These are phyloP conservation scores for Melipona quadrifasciata DNA, from an alignment of 1,140 invertebrate genomes.

Conservation along the genomic window DNA sequence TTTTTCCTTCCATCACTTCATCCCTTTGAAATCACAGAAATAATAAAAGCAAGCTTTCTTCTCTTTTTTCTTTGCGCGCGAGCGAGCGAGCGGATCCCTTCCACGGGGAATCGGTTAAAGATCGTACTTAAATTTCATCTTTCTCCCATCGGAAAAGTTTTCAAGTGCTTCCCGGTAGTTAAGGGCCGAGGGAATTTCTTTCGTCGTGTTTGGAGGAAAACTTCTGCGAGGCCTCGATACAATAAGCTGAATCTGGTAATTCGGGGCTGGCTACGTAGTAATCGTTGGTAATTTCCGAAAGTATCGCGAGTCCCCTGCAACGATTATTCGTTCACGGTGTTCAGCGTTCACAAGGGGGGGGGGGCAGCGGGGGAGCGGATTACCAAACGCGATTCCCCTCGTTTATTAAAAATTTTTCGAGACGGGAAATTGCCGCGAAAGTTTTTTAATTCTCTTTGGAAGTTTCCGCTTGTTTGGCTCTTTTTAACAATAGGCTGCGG, in stretches of 20 bases:
- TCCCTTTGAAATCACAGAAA: too few species aligned
- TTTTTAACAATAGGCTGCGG: not conserved
- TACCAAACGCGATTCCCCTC: not conserved
- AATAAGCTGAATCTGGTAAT: not conserved
- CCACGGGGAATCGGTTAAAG: not conserved
- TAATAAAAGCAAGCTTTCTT: not conserved
- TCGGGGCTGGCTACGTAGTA: not conserved
- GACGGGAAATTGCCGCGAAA: not conserved
- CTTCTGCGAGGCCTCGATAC: not conserved
- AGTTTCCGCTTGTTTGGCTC: not conserved
- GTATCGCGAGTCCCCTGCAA: not conserved
- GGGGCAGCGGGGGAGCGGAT: not conserved
- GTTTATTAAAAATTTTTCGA: conserved; percentile 23
- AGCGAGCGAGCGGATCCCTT: too few species aligned
- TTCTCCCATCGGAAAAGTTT: not conserved
- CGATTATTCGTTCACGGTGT: not conserved
- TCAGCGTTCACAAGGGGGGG: too few species aligned
- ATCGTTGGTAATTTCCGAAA: conserved; percentile 12
- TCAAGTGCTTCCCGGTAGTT: not conserved
- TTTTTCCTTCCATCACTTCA: not conserved
- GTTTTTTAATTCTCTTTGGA: conserved; percentile 30
- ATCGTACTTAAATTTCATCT: not conserved
- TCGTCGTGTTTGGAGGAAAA: not conserved
- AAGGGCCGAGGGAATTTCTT: not conserved
- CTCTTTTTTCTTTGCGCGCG: too few species aligned